A percentile compares a stretch with the other conserved stretches of the same genome.
Conservation (phyloP, 2,888 invertebrate genomes). For the Cantharis flavilabris region DNA sequence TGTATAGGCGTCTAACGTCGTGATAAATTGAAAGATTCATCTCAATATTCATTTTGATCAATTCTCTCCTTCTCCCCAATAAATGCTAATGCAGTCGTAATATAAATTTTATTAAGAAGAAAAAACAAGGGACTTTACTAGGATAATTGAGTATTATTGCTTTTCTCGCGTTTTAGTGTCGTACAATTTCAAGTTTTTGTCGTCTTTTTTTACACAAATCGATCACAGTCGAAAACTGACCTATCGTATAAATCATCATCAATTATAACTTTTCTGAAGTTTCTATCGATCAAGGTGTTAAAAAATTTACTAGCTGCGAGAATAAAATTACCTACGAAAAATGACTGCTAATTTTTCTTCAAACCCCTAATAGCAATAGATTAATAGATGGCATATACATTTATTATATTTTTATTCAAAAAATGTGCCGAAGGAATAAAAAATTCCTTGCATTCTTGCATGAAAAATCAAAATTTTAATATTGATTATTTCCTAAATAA, state of each 20-base stretch:
- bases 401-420: background rate
- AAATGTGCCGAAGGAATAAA: no score
- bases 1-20: background rate
- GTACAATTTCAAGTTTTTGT: background rate
- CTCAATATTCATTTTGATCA: background rate
- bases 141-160: background rate
- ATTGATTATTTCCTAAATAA: no score
- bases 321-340: background rate
- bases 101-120: background rate
- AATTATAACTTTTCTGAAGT: background rate
- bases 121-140: background rate
- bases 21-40: conserved; percentile 3
- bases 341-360: background rate
- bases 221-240: background rate
- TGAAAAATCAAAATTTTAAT: no score
- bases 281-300: background rate
- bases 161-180: background rate
- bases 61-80: background rate
- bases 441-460: no score
- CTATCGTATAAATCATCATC: background rate
- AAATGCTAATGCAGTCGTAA: background rate
- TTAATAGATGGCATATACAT: background rate
- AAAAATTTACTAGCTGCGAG: background rate
- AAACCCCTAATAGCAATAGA: background rate
- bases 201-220: background rate